Conservation (phyloP, 1,140 invertebrate species). For the Hycleus cichorii region DNA sequence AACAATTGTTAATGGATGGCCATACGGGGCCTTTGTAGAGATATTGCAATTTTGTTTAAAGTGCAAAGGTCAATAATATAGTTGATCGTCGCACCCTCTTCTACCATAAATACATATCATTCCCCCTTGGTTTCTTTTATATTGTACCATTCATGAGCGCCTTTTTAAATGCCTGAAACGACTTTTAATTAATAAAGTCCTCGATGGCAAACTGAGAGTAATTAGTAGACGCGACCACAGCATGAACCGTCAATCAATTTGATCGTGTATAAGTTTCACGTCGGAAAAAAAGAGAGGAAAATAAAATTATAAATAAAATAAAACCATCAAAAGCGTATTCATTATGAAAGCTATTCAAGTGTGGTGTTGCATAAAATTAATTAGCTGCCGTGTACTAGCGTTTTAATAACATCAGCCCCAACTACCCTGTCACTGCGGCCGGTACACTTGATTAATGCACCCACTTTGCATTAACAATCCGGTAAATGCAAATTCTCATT, state of each 20-base stretch:
- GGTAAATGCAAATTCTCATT: constrained; percentile 34
- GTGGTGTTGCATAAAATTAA: constrained; percentile 39
- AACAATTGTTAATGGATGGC: no score
- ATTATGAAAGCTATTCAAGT: constrained; percentile 37
- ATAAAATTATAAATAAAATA: constrained; percentile 12
- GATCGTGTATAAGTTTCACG: constrained; percentile 27
- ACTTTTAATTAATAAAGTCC: constrained; percentile 23
- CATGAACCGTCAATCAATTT: constrained; percentile 26
- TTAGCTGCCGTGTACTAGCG: constrained; percentile 37
- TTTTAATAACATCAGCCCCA: constrained; percentile 38
- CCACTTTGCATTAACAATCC: constrained; percentile 40
- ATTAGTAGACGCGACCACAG: constrained; percentile 24
- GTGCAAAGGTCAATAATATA: no score
- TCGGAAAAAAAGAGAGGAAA: neutral
- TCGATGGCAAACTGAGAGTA: constrained; percentile 16
- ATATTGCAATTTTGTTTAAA: no score
- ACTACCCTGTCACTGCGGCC: constrained; percentile 36
- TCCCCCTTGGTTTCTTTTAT: no score
- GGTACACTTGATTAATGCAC: constrained; percentile 39
- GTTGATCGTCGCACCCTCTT: no score
- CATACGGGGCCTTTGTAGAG: no score
- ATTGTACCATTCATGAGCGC: no score
- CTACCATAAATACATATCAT: no score
- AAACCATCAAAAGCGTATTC: constrained; percentile 30
- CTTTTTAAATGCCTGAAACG: neutral